These are phyloP conservation scores for Drosophila tsacasi DNA, from an alignment of 1,140 invertebrate species.

Conservation along the genomic window DNA sequence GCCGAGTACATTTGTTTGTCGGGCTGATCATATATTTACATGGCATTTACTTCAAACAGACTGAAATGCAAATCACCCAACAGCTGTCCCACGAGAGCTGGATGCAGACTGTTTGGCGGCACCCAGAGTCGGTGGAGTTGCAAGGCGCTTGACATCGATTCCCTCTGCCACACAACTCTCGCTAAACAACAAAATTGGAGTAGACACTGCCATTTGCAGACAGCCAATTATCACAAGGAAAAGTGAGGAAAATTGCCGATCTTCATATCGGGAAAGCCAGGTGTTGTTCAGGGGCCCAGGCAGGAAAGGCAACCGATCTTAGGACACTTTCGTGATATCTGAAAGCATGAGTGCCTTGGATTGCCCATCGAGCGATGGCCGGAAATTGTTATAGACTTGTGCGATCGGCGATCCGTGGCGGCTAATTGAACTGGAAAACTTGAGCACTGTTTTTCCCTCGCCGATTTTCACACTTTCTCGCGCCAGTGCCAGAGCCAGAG, in stretches of 20 bases:
- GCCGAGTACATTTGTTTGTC: constrained; percentile 24
- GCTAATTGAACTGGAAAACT: constrained; percentile 60
- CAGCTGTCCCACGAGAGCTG: constrained; percentile 34
- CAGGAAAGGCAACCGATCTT: constrained; percentile 33
- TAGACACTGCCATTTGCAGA: constrained; percentile 44
- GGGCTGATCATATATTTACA: constrained; percentile 64
- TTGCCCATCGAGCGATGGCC: constrained; percentile 38
- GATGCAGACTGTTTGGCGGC: constrained; percentile 57
- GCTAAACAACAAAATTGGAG: constrained; percentile 61
- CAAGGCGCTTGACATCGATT: constrained; percentile 48
- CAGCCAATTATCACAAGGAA: constrained; percentile 65
- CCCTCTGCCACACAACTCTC: constrained; percentile 26
- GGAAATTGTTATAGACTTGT: constrained; percentile 58
- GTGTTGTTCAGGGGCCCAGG: constrained; percentile 6
- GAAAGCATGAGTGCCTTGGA: constrained; percentile 32
- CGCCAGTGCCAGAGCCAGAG: constrained; percentile 14
- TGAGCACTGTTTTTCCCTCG: constrained; percentile 40
- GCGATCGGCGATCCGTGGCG: constrained; percentile 42
- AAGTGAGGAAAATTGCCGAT: constrained; percentile 49
- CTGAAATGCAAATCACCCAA: constrained; percentile 58
- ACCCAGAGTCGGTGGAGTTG: constrained; percentile 28
- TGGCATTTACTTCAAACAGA: constrained; percentile 64
- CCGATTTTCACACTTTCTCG: constrained; percentile 58
- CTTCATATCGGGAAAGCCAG: constrained; percentile 35
- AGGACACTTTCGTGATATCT: constrained; percentile 26